These are phyloP conservation scores for Cryptotermes secundus DNA, from an alignment of 1,140 invertebrate species.

Conservation along the genomic window DNA sequence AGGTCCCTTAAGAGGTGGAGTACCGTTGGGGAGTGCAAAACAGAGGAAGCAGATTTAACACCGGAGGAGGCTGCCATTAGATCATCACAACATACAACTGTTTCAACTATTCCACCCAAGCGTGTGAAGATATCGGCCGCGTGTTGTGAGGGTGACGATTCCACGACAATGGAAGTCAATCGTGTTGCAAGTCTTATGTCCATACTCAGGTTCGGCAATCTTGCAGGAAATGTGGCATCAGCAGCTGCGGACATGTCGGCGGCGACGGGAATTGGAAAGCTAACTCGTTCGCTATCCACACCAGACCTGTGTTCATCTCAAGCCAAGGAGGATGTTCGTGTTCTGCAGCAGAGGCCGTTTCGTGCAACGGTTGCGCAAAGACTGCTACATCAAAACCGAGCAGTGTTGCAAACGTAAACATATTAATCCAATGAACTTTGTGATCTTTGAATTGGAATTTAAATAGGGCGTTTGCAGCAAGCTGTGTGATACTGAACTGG, in stretches of 20 bases:
- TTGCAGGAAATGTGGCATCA: conserved; percentile 32
- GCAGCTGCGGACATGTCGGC: conserved; percentile 34
- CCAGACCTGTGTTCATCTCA: conserved; percentile 55
- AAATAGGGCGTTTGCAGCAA: too few species aligned
- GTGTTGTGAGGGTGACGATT: conserved; percentile 41
- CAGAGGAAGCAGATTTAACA: too few species aligned
- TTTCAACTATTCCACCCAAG: conserved; percentile 54
- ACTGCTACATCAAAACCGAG: too few species aligned
- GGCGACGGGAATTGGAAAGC: conserved; percentile 41
- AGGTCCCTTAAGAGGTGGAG: conserved; percentile 50
- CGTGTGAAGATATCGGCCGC: conserved; percentile 37
- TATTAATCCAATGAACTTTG: not conserved
- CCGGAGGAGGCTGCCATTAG: too few species aligned
- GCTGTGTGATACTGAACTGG: too few species aligned
- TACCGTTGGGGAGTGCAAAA: conserved; percentile 52
- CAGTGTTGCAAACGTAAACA: conserved; percentile 5
- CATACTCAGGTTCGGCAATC: conserved; percentile 56
- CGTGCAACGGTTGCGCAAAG: conserved; percentile 53
- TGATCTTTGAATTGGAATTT: not conserved
- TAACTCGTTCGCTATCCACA: conserved; percentile 51
- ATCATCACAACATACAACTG: too few species aligned
- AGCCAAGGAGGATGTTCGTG: conserved; percentile 50
- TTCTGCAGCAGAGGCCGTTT: conserved; percentile 51
- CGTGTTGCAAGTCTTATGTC: conserved; percentile 56
- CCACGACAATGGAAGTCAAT: conserved; percentile 55